phyloP scores from a whole-genome alignment of 2,113 vertebrate genomes.

The Oncorhynchus gorbuscha region DNA sequence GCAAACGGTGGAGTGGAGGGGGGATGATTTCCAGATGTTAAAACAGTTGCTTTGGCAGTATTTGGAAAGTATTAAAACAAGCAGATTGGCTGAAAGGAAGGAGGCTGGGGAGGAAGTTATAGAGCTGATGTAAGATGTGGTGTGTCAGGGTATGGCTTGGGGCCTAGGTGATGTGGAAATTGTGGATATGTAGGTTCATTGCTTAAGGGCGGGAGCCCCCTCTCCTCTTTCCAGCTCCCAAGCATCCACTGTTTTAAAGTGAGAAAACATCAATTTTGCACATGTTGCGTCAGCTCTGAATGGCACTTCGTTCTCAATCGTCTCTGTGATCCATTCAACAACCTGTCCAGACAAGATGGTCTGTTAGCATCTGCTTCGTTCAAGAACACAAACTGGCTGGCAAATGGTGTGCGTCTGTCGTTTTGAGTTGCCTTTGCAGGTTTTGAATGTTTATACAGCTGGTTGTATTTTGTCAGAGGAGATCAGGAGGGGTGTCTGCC shows the following conservation, averaged over 20 bases:
- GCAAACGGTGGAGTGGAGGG: slow-evolving; percentile 55
- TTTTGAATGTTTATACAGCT: slow-evolving; percentile 62
- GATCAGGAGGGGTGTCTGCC: slow-evolving; percentile 40
- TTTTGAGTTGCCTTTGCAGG: slow-evolving; percentile 10
- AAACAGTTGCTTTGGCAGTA: slow-evolving; percentile 62
- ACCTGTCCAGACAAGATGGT: slow-evolving; percentile 30
- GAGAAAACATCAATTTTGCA: slow-evolving; percentile 40
- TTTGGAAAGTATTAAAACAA: slow-evolving; percentile 60
- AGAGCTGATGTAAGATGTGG: slow-evolving; percentile 45
- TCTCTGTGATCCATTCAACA: slow-evolving; percentile 52
- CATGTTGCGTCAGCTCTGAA: slow-evolving; percentile 41
- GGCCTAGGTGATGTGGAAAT: slow-evolving; percentile 20
- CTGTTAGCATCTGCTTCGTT: background rate
- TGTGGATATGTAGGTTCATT: slow-evolving; percentile 6
- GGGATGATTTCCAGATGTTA: slow-evolving; percentile 76
- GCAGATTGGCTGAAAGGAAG: slow-evolving; percentile 16
- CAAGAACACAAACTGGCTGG: slow-evolving; percentile 13
- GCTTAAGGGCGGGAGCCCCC: too few species aligned
- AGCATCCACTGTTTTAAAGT: slow-evolving; percentile 42
- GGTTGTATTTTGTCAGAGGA: slow-evolving; percentile 42
- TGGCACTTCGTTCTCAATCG: slow-evolving; percentile 37
- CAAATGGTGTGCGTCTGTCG: background rate
- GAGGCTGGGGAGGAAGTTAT: slow-evolving; percentile 32
- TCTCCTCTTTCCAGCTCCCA: background rate
- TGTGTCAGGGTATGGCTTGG: slow-evolving; percentile 12